These are phyloP conservation scores for Hylaeus volcanicus DNA, from an alignment of 1,140 invertebrate genomes.

Conservation along the genomic window DNA sequence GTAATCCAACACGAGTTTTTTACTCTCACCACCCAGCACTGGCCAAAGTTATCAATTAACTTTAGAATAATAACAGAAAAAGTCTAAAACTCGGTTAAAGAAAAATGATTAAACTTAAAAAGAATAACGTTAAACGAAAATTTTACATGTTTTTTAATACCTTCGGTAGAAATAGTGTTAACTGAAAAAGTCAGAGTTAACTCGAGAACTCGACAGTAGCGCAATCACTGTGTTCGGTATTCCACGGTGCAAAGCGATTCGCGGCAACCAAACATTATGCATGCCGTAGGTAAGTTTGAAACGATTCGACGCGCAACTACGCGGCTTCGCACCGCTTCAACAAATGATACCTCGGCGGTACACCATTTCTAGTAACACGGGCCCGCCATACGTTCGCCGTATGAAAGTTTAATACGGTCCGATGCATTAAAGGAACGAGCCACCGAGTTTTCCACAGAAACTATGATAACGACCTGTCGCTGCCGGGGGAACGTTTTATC, in stretches of 20 bases:
- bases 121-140: too few species aligned
- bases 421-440: constrained; percentile 33
- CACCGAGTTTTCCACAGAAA: constrained; percentile 9
- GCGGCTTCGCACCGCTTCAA: constrained; percentile 34
- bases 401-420: constrained; percentile 38
- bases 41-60: too few species aligned
- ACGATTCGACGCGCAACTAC: constrained; percentile 23
- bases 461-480: constrained; percentile 22
- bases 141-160: too few species aligned
- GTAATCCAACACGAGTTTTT: too few species aligned
- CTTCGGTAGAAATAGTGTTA: neutral
- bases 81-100: too few species aligned
- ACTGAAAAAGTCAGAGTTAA: neutral
- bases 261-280: constrained; percentile 25
- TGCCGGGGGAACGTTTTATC: constrained; percentile 20
- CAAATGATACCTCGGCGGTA: constrained; percentile 37
- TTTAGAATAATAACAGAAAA: too few species aligned
- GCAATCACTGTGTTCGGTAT: constrained; percentile 7
- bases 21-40: too few species aligned
- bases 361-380: constrained; percentile 20
- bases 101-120: too few species aligned
- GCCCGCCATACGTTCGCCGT: constrained; percentile 13
- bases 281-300: constrained; percentile 51
- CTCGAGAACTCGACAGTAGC: constrained; percentile 5
- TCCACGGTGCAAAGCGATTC: neutral